Evolutionary conservation across 2,888 invertebrate genomes (phyloP), one percentile per base, ranked within the genome.

Genomic region (Ophion costatus): DNA sequence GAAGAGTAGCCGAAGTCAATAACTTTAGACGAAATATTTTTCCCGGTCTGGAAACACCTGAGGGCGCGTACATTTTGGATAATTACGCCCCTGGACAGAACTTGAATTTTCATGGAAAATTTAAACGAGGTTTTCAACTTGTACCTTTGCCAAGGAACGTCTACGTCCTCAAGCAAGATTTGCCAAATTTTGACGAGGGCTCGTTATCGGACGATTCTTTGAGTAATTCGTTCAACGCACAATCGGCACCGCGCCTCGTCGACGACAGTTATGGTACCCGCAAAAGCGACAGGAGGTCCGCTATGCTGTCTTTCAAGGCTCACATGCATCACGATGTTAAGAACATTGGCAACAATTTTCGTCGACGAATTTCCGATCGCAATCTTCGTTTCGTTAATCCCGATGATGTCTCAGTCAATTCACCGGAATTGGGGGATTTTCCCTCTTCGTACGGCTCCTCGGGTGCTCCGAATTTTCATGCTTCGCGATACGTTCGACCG

Each of bases 311-410:
- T 0, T 90, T 90, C 71, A 90, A 88, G 64, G 89, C 89, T 11
- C 89, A 89, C 57, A 84, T 90, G 86, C 90, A 90, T 75, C 90
- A 90, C 79, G 67, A 88, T n/a, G 88, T 87, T 17, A 83, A 87
- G 17, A 89, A 90, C 42, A 88, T 89, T 57, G 89, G 89, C 9
- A 89, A 86, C 66, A 82, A 86, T 14, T 88, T 89, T 71, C 79
- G 86, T 51, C 82, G 76, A 10, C 73, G 57, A 78, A 51, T 33
- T 2, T 61, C 73, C 2, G 67, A 69, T 11, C 79, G 70, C 2
- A 74, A 86, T 73, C 38, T 24, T 14, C 82, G 67, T 9, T 59
- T 63, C 10, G 71, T 57, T 0, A 59, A 63, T 33, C n/a, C 24
- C 22, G 24, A 78, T 20, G 64, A 71, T 17, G 64, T 56, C 6